These are phyloP conservation scores for Onthophagus taurus DNA, from an alignment of 1,140 invertebrate species.

Conservation along the genomic window DNA sequence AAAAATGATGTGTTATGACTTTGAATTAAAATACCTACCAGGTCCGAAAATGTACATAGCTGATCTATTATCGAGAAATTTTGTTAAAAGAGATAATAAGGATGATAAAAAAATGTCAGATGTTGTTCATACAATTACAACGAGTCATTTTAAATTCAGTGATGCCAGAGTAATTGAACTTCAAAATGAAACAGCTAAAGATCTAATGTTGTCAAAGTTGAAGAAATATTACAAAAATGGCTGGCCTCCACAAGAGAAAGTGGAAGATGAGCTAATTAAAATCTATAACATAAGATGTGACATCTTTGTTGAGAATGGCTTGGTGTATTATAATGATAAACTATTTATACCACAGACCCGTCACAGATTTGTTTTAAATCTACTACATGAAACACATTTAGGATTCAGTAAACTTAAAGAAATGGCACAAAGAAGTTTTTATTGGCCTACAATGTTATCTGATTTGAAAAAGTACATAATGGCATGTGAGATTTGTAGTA, in stretches of 20 bases:
- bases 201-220: neutral
- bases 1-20: conserved; percentile 4
- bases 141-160: neutral
- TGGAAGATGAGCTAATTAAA: neutral
- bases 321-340: conserved; percentile 2
- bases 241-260: neutral
- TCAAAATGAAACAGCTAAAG: conserved; percentile 3
- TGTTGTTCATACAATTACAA: conserved; percentile 2
- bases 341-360: neutral
- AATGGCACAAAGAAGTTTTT: neutral
- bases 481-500: neutral
- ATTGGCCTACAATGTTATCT: conserved; percentile 3
- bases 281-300: neutral
- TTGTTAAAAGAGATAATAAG: neutral
- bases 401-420: conserved; percentile 2
- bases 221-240: neutral
- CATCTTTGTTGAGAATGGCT: neutral
- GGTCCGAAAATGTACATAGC: conserved; percentile 8
- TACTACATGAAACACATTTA: conserved; percentile 7
- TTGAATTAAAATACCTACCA: conserved; percentile 5
- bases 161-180: conserved; percentile 3
- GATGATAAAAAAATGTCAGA: neutral
- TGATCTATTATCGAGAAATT: conserved; percentile 8
- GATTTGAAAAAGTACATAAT: conserved; percentile 5
- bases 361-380: neutral